Base-by-base conservation (phyloP, 2,888 invertebrate genomes). In the Heliothis peltigera region DNA sequence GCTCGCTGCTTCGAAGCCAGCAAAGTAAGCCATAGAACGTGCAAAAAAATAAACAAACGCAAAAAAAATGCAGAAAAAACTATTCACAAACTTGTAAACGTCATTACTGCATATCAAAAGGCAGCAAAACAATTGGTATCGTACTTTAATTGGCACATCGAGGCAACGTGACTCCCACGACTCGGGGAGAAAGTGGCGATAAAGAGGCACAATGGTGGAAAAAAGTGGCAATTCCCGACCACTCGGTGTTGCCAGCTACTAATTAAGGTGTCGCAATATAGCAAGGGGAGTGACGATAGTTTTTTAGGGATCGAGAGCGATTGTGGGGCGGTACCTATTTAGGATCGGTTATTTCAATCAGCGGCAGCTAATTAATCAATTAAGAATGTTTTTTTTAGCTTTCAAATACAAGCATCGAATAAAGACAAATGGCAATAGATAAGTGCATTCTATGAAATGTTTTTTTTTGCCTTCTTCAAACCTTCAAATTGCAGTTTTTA, bases 161-260 rank as follows among this genome's bases (percentile, higher is more conserved):
- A 74, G 78, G 68, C 81, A 80, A 82, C 83, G 83, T 81, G 81
- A 82, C 82, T 78, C 71, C 77, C 74, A 77, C 79, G 77, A 77
- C 82, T 84, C 84, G 81, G 79, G 79, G 81, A 80, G 48, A 85
- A 88, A 90, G 87, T 87, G 88, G 88, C 87, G 87, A 87, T 81
- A 80, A 81, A 79, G 75, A 75, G 71, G 58, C 66, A 84, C 84
- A 86, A 87, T 84, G 67, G 79, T 74, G 78, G 69, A 79, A 82
- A 86, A 88, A 89, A 91, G 91, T 90, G 90, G 87, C 90, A 90
- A 90, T 90, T 87, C 84, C 87, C 85, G 77, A 81, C 85, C 87
- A 86, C 88, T 88, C 77, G 72, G 83, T 85, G 84, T 84, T 87
- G 84, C 84, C 75, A 85, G 84, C 83, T 85, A 82, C 89, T 91